A percentile compares a stretch with the other conserved stretches of the same genome.
Evolutionary conservation across 2,797 vertebrate genomes (phyloP).

Genomic region (Coracias cyanogaster): DNA sequence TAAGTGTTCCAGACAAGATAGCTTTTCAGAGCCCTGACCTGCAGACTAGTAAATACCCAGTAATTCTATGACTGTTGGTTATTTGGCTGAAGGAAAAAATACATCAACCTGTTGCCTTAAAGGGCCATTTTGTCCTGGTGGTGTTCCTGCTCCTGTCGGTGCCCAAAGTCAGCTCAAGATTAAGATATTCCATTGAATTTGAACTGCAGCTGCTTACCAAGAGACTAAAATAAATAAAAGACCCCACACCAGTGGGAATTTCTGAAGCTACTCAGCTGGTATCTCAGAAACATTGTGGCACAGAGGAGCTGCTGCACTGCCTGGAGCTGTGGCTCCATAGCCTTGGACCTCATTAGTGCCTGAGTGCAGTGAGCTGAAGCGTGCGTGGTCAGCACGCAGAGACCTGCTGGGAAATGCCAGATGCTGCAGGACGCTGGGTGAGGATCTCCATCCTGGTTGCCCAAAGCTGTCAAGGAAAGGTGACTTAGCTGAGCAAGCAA

Average conservation of each 20-base stretch:
- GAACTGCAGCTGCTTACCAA: background rate
- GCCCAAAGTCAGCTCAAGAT: background rate
- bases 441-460: background rate
- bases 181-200: background rate
- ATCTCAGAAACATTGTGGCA: fast-evolving
- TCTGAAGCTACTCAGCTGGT: background rate
- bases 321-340: background rate
- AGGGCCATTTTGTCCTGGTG: background rate
- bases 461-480: background rate
- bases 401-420: background rate
- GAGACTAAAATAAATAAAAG: background rate
- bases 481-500: background rate
- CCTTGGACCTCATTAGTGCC: background rate
- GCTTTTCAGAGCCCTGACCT: background rate
- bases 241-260: background rate
- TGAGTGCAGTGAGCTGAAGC: background rate
- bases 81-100: background rate
- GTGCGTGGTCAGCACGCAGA: fast-evolving
- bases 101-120: background rate
- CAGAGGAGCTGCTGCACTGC: background rate
- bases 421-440: background rate
- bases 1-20: background rate
- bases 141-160: background rate
- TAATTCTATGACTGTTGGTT: background rate
- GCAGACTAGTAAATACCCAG: background rate